Evolutionary conservation across 1,140 invertebrate species (phyloP).

Genomic region (Zaprionus taronus): DNA sequence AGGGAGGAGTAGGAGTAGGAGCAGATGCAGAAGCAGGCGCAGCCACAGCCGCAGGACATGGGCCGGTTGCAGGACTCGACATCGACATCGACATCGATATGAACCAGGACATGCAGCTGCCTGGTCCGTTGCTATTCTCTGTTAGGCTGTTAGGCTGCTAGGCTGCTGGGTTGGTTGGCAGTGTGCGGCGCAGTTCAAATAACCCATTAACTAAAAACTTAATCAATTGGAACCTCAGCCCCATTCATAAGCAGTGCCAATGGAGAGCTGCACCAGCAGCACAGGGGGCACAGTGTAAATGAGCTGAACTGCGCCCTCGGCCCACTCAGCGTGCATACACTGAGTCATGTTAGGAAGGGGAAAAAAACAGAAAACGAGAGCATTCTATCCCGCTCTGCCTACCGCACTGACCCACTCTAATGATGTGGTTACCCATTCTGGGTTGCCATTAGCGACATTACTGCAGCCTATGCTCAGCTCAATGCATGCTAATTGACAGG

Average conservation of each 20-base stretch:
- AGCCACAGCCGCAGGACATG: slow-evolving; percentile 63
- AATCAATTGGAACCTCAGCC: slow-evolving; percentile 76
- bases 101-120: neutral
- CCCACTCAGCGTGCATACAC: slow-evolving; percentile 42
- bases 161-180: slow-evolving; percentile 15
- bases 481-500: slow-evolving; percentile 63
- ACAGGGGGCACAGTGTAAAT: slow-evolving; percentile 51
- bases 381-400: neutral
- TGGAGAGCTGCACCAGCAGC: slow-evolving; percentile 6
- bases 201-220: slow-evolving; percentile 83
- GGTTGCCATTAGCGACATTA: slow-evolving; percentile 70
- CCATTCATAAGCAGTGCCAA: slow-evolving; percentile 48
- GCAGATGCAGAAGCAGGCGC: neutral
- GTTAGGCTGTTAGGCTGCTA: neutral
- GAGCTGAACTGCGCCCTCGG: slow-evolving; percentile 41
- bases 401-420: neutral
- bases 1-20: neutral
- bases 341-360: slow-evolving; percentile 40
- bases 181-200: slow-evolving; percentile 67
- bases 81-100: slow-evolving; percentile 14
- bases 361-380: slow-evolving; percentile 13
- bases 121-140: neutral
- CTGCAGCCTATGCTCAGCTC: slow-evolving; percentile 48
- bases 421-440: slow-evolving; percentile 35
- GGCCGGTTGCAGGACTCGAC: slow-evolving; percentile 17